phyloP scores from a whole-genome alignment of 2,797 vertebrate genomes.

The Clarias platycephalus region DNA sequence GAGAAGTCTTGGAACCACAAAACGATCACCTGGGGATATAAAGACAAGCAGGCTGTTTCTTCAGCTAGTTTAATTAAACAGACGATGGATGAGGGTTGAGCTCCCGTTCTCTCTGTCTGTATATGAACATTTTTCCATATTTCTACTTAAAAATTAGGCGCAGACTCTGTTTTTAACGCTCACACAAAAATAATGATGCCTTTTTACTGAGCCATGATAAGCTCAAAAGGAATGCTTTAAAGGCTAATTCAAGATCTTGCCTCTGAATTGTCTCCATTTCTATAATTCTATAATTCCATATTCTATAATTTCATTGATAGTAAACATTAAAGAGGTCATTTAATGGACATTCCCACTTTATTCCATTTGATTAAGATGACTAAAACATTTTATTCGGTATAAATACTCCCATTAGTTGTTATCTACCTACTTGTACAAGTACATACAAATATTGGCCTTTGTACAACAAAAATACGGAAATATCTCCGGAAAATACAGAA shows the following conservation, averaged over 20 bases:
- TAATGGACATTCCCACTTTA: too few relatives aligned
- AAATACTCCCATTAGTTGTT: too few relatives aligned
- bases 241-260: background rate
- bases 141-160: background rate
- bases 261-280: background rate
- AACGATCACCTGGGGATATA: conserved; percentile 73
- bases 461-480: too few relatives aligned
- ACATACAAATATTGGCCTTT: too few relatives aligned
- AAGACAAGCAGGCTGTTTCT: conserved; percentile 45
- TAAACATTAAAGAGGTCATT: background rate
- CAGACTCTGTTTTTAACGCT: background rate
- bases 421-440: too few relatives aligned
- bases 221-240: background rate
- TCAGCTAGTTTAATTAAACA: conserved; percentile 1
- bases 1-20: conserved; percentile 78
- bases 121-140: background rate
- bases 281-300: too few relatives aligned
- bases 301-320: too few relatives aligned
- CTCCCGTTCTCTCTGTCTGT: background rate
- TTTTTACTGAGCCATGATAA: background rate
- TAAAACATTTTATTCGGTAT: too few relatives aligned
- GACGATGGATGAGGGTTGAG: background rate
- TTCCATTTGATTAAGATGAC: too few relatives aligned
- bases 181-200: background rate
- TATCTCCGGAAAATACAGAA: too few relatives aligned